Conservation (phyloP, 2,797 vertebrate genomes). For the Coccyzus lansbergi region DNA sequence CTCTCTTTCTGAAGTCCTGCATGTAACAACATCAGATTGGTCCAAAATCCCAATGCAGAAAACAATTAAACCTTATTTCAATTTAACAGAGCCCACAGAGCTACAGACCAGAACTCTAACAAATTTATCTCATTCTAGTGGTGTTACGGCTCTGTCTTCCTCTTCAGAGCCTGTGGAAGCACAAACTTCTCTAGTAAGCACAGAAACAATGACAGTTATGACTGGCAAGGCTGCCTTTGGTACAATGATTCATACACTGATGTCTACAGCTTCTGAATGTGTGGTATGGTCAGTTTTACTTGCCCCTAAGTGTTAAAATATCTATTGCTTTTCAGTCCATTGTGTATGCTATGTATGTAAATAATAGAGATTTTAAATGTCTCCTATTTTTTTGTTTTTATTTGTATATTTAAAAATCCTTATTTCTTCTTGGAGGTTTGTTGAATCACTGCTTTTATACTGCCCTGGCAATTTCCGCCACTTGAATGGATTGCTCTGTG, state of each 20-base stretch:
- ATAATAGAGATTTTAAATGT: not conserved
- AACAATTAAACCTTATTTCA: constrained; percentile 15
- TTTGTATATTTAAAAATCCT: too few species aligned
- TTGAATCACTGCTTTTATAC: not conserved
- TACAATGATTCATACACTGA: constrained; percentile 41
- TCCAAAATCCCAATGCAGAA: not conserved
- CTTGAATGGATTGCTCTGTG: not conserved
- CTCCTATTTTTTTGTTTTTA: not conserved
- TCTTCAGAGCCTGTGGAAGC: not conserved
- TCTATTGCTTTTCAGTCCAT: not conserved
- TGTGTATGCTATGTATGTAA: not conserved
- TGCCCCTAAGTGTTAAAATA: not conserved
- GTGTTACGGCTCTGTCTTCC: not conserved
- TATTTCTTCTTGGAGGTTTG: not conserved
- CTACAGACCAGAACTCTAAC: constrained; percentile 12
- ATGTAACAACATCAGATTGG: not conserved
- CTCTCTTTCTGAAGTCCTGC: not conserved
- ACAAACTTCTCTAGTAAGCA: not conserved
- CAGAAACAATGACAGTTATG: not conserved
- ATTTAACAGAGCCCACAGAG: constrained; percentile 34
- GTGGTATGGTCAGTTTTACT: constrained; percentile 55
- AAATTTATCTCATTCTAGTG: constrained; percentile 2
- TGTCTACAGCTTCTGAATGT: constrained; percentile 58
- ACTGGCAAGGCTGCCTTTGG: constrained; percentile 59
- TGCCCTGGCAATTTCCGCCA: not conserved